Conservation (phyloP, 2,888 invertebrate species). For the Chloroclysta siterata region DNA sequence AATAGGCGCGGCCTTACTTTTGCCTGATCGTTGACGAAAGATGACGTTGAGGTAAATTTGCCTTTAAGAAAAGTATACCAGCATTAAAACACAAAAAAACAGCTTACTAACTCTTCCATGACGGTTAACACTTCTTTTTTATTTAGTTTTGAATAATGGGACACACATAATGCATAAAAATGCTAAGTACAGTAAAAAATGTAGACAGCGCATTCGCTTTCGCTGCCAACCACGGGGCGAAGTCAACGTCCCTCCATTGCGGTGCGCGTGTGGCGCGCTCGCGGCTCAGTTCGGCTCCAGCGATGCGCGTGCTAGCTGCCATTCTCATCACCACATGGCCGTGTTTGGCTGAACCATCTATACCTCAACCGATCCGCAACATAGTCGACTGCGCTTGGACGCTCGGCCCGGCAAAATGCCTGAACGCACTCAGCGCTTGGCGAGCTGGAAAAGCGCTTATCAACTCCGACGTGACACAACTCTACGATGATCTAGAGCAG, state of each 20-base stretch:
- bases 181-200: slow-evolving; percentile 22
- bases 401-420: slow-evolving; percentile 81
- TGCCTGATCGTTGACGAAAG: too few relatives aligned
- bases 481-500: slow-evolving; percentile 60
- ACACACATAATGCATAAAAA: slow-evolving; percentile 9
- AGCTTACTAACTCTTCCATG: background rate
- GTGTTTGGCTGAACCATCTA: slow-evolving; percentile 49
- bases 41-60: background rate
- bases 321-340: slow-evolving; percentile 64
- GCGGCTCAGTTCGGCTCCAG: slow-evolving; percentile 68
- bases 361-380: slow-evolving; percentile 50
- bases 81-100: background rate
- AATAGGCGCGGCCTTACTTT: too few relatives aligned
- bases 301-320: slow-evolving; percentile 78
- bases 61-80: background rate
- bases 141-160: background rate
- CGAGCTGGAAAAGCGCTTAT: slow-evolving; percentile 71
- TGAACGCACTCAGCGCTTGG: slow-evolving; percentile 83
- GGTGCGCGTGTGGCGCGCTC: slow-evolving; percentile 45
- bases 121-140: background rate
- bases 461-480: slow-evolving; percentile 46
- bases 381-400: slow-evolving; percentile 58
- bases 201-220: slow-evolving; percentile 49
- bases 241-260: slow-evolving; percentile 59
- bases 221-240: slow-evolving; percentile 41